Percentiles rank a stretch among this genome's conserved stretches.
These are phyloP conservation scores for Petrocephalus schoutedeni DNA, from an alignment of 2,797 vertebrate genomes.

Conservation along the genomic window DNA sequence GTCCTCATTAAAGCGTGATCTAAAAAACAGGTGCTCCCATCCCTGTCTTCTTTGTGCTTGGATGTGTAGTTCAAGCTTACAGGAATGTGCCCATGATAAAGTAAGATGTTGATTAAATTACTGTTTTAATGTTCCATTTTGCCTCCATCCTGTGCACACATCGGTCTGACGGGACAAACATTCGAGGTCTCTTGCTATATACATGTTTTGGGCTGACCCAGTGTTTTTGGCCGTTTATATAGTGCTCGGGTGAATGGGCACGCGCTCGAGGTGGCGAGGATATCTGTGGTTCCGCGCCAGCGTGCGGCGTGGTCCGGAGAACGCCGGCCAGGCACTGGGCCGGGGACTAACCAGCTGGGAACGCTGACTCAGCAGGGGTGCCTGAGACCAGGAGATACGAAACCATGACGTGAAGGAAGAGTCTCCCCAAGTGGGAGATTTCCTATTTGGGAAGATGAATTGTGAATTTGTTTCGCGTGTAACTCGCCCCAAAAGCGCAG, in stretches of 20 bases:
- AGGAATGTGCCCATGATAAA: neutral
- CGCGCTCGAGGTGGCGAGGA: neutral
- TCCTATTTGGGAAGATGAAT: neutral
- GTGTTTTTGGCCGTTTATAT: neutral
- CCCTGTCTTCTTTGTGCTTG: neutral
- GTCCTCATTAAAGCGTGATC: neutral
- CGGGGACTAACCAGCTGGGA: neutral
- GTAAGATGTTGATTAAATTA: neutral
- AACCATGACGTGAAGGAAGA: neutral
- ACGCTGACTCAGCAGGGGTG: neutral
- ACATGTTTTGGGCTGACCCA: neutral
- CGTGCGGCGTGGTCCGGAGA: neutral
- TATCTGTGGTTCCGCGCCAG: neutral
- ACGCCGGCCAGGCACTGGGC: neutral
- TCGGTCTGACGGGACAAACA: neutral
- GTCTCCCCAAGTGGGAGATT: neutral
- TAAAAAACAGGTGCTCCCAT: neutral
- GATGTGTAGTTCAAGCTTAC: neutral
- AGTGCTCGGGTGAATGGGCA: neutral
- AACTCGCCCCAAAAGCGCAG: neutral
- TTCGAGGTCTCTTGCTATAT: neutral
- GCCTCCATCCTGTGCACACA: neutral
- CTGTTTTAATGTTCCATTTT: neutral
- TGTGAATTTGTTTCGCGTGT: neutral
- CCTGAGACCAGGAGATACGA: neutral